Conservation (phyloP, 2,113 vertebrate genomes). For the Pluvianellus socialis region DNA sequence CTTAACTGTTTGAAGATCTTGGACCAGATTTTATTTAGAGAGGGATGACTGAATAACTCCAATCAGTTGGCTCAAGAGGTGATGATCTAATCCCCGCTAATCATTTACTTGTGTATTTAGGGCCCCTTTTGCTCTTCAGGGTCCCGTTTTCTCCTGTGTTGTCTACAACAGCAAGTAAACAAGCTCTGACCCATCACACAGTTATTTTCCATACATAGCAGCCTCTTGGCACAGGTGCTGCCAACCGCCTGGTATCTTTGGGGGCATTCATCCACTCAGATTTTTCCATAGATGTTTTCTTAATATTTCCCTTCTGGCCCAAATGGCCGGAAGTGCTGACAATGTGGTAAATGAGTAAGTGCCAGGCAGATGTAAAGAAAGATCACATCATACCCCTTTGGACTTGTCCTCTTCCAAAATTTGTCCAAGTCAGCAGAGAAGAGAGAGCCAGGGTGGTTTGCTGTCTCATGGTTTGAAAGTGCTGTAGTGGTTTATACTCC, state of each 20-base stretch:
- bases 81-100: not conserved
- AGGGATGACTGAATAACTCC: not conserved
- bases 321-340: not conserved
- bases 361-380: not conserved
- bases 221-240: not conserved
- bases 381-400: not conserved
- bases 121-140: not conserved
- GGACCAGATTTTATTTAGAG: not conserved
- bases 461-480: not conserved
- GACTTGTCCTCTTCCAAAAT: not conserved
- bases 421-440: not conserved
- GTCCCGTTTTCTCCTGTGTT: not conserved
- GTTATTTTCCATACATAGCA: not conserved
- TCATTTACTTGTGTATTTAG: not conserved
- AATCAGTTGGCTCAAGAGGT: not conserved
- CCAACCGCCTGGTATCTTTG: not conserved
- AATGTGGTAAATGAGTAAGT: not conserved
- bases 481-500: not conserved
- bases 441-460: not conserved
- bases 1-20: not conserved
- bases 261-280: not conserved
- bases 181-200: not conserved
- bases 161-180: not conserved
- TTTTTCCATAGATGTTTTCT: constrained; percentile 9
- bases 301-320: not conserved